Conservation (phyloP, 2,113 vertebrate genomes). For the Erinaceus europaeus region DNA sequence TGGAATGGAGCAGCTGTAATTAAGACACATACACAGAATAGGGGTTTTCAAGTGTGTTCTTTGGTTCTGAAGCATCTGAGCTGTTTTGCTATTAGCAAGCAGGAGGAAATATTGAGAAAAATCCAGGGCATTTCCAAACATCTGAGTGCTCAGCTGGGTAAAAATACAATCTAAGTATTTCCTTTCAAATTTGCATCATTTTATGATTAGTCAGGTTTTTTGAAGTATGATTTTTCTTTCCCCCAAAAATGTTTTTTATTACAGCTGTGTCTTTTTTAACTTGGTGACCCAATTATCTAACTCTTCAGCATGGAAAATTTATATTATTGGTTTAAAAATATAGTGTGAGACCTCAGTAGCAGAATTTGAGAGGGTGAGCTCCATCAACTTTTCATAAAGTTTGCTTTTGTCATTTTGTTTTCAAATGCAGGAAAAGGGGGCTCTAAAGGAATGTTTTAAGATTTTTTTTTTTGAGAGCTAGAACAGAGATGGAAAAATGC, state of each 20-base stretch:
- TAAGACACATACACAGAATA: background rate
- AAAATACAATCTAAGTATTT: slow-evolving; percentile 80
- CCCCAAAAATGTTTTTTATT: slow-evolving; percentile 76
- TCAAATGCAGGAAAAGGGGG: background rate
- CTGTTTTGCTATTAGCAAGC: slow-evolving; percentile 56
- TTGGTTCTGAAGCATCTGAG: background rate
- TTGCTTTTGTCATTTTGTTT: slow-evolving; percentile 24
- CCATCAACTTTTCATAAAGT: slow-evolving; percentile 38
- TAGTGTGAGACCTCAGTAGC: background rate
- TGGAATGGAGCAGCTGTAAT: background rate
- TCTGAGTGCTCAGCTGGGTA: slow-evolving; percentile 76
- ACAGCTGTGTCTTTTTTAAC: slow-evolving; percentile 65
- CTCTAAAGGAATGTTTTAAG: background rate
- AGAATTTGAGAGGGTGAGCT: slow-evolving; percentile 54
- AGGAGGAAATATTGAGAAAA: slow-evolving; percentile 73
- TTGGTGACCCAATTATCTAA: slow-evolving; percentile 70
- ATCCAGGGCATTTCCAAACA: slow-evolving; percentile 77
- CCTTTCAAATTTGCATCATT: slow-evolving; percentile 77
- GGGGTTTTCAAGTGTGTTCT: background rate
- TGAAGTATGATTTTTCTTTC: slow-evolving; percentile 71
- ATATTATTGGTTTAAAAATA: slow-evolving; percentile 63
- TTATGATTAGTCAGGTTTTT: slow-evolving; percentile 76
- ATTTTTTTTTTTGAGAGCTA: background rate
- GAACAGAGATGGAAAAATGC: background rate
- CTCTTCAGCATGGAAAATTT: slow-evolving; percentile 68